A percentile compares a stretch with the other conserved stretches of the same genome.
These are phyloP conservation scores for Corynorhinus townsendii DNA, from an alignment of 2,113 vertebrate species.

Conservation along the genomic window DNA sequence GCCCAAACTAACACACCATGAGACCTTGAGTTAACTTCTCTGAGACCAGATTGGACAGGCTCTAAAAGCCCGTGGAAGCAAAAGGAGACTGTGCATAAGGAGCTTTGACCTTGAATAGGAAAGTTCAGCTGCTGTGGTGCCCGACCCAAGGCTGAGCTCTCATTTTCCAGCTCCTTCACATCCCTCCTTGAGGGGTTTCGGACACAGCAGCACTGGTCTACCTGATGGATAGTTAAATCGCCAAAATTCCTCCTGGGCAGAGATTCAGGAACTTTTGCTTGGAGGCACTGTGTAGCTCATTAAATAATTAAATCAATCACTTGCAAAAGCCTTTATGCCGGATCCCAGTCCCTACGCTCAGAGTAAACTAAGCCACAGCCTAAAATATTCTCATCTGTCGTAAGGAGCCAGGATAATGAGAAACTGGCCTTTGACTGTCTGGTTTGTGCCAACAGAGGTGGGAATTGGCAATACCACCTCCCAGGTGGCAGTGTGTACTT, in stretches of 20 bases:
- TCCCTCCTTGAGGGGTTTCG: background rate
- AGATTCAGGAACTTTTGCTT: background rate
- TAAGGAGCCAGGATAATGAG: background rate
- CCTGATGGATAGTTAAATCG: background rate
- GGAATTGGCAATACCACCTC: background rate
- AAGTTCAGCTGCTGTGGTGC: background rate
- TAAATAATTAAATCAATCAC: constrained; percentile 20
- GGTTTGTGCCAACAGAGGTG: background rate
- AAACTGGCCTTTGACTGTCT: background rate
- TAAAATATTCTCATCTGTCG: background rate
- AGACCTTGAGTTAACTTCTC: background rate
- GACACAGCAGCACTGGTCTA: background rate
- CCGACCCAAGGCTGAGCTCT: background rate
- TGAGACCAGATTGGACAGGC: background rate
- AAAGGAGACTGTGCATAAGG: background rate
- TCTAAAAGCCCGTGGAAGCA: background rate
- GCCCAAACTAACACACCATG: background rate
- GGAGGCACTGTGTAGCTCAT: background rate
- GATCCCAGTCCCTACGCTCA: background rate
- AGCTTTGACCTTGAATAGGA: background rate
- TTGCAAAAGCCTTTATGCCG: background rate
- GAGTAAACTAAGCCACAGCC: background rate
- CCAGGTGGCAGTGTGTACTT: background rate
- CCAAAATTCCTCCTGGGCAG: background rate
- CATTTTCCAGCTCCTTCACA: background rate